These are phyloP conservation scores for Lepisosteus osseus DNA, from an alignment of 2,113 vertebrate genomes.

Conservation along the genomic window DNA sequence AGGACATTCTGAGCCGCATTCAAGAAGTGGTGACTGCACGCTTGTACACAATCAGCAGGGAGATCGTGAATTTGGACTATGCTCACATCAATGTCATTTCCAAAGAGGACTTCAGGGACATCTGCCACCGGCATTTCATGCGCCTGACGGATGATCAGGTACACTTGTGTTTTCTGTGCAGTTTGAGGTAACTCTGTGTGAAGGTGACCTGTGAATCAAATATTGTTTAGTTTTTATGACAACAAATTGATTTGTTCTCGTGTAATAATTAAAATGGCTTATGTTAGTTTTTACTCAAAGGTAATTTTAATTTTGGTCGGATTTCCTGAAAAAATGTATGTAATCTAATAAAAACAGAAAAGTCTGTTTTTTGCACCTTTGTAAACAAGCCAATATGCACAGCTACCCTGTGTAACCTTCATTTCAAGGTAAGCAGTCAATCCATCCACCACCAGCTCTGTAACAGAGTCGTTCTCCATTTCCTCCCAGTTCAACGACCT, in stretches of 20 bases:
- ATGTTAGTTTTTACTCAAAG: too few relatives aligned
- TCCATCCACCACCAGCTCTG: not conserved
- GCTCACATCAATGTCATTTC: slow-evolving; percentile 35
- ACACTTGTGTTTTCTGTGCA: slow-evolving; percentile 13
- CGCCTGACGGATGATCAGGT: slow-evolving; percentile 65
- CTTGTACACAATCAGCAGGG: slow-evolving; percentile 45
- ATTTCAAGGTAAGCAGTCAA: slow-evolving; percentile 12
- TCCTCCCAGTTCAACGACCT: slow-evolving; percentile 63
- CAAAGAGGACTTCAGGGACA: slow-evolving; percentile 56
- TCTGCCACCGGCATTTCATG: slow-evolving; percentile 51
- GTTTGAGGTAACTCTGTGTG: too few relatives aligned
- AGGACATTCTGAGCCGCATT: slow-evolving; percentile 46
- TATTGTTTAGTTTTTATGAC: too few relatives aligned
- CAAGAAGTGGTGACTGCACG: slow-evolving; percentile 42
- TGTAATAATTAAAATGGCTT: too few relatives aligned
- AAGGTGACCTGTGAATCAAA: too few relatives aligned
- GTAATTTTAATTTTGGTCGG: too few relatives aligned
- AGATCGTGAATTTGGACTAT: slow-evolving; percentile 51
- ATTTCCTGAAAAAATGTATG: not conserved
- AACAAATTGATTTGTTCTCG: too few relatives aligned
- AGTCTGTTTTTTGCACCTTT: not conserved
- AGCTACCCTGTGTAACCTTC: slow-evolving; percentile 12
- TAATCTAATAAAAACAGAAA: too few relatives aligned
- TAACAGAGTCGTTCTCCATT: slow-evolving; percentile 10
- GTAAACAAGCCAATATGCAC: slow-evolving; percentile 4